Base-by-base conservation (phyloP, 2,113 vertebrate species). In the Rhinoderma darwinii region DNA sequence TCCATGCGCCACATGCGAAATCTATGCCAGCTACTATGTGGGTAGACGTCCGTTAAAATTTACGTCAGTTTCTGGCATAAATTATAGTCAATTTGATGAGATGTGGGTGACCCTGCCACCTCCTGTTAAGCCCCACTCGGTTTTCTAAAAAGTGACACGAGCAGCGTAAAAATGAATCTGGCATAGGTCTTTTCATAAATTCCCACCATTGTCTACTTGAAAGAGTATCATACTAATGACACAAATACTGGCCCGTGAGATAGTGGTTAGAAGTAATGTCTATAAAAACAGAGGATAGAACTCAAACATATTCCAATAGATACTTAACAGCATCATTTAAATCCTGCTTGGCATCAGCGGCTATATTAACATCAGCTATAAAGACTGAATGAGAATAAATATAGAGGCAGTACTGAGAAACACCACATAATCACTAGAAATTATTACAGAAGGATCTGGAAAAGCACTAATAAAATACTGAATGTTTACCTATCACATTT, bases 291-390 rank as follows among this genome's bases (percentile, higher is more conserved):
- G 25, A 39, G 61, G 37, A 43, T 44, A 61, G 10, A n/a, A 6
- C 77, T 59, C 50, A 66, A 82, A 66, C 41, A 47, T 66, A 47
- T 82, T 66, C 59, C n/a, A 66, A 59, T 30, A 66, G 35, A 82
- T 66, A 44, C n/a, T 43, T 82, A 43, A 82, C 17, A 30, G 41
- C 79, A 82, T 82, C 15, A 66, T 82, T 82, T 66, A 82, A 66
- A 82, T 82, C 11, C 56, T 9, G 37, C 59, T 82, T 82, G 79
- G 41, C 77, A 80, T 61, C 30, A 80, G 77, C 12, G 4, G 59
- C 79, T 44, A 66, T 39, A 82, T 82, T 82, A 82, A 59, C 37
- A 63, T 44, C n/a, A 66, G 59, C 56, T 27, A 82, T 82, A 82
- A 82, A 82, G 9, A 63, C 32, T 43, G 11, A 47, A 82, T 82